Conservation (phyloP, 1,140 invertebrate species). For the Drosophila serrata region DNA sequence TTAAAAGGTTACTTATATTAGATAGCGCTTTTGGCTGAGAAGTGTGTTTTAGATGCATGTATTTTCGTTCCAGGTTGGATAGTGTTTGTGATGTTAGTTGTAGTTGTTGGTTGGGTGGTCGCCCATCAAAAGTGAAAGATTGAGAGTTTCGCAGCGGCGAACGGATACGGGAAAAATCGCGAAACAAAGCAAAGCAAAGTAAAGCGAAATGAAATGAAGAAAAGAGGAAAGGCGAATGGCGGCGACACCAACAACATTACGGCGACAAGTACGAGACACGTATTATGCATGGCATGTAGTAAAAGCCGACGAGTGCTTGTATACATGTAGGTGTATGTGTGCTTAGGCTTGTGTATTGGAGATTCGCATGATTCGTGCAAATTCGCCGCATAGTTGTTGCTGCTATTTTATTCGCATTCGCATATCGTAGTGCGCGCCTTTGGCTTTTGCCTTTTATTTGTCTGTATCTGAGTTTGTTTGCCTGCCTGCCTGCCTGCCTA, state of each 20-base stretch:
- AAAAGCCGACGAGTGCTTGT: conserved; percentile 14
- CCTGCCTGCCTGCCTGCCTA: conserved; percentile 13
- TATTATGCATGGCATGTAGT: conserved; percentile 68
- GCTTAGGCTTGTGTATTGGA: conserved; percentile 52
- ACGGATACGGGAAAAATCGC: conserved; percentile 25
- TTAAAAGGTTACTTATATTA: too few relatives aligned
- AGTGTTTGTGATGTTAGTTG: neutral
- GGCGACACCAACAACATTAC: conserved; percentile 55
- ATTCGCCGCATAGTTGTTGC: conserved; percentile 81
- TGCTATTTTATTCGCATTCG: conserved; percentile 81
- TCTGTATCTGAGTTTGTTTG: conserved; percentile 42
- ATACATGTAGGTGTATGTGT: conserved; percentile 25
- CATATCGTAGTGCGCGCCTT: conserved; percentile 67
- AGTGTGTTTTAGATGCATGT: neutral
- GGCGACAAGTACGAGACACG: conserved; percentile 81
- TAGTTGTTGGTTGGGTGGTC: conserved; percentile 22
- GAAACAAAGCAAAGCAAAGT: conserved; percentile 36
- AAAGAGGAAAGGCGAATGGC: conserved; percentile 50
- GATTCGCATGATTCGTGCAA: conserved; percentile 83
- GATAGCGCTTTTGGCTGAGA: neutral
- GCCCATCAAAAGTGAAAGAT: conserved; percentile 20
- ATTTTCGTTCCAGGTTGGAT: neutral
- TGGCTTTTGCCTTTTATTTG: conserved; percentile 52
- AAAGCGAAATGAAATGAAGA: conserved; percentile 25
- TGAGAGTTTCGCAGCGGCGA: conserved; percentile 3